Percentiles rank a stretch among this genome's conserved stretches.
phyloP scores from a whole-genome alignment of 64 coral and sea anemone species.

The Cladopsammia gracilis region DNA sequence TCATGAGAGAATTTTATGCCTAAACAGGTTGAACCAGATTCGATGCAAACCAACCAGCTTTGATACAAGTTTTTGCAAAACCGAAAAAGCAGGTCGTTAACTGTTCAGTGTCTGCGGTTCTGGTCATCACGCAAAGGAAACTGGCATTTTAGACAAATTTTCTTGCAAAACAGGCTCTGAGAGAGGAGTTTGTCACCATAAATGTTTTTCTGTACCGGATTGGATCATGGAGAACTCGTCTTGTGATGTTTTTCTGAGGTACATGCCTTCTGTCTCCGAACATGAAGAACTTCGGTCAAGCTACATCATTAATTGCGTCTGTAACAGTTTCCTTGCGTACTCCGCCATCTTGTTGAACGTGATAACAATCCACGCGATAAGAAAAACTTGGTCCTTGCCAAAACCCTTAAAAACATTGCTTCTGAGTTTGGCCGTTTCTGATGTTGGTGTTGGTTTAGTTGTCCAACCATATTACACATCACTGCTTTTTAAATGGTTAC shows the following conservation, averaged over 20 bases:
- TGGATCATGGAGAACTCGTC: background rate
- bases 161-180: too few species aligned
- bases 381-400: slow-evolving; percentile 3
- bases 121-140: too few species aligned
- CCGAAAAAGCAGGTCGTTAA: too few species aligned
- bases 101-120: too few species aligned
- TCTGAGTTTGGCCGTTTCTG: slow-evolving; percentile 4
- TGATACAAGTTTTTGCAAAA: too few species aligned
- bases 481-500: slow-evolving; percentile 1
- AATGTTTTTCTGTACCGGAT: too few species aligned
- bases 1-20: too few species aligned
- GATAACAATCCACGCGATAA: slow-evolving; percentile 5
- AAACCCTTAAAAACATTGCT: background rate
- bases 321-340: background rate
- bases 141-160: too few species aligned
- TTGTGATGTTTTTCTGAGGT: background rate
- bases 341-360: background rate
- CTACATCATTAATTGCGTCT: background rate
- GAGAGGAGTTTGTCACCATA: too few species aligned
- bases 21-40: too few species aligned
- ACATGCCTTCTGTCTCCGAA: background rate
- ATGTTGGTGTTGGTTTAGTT: slow-evolving; percentile 28
- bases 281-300: background rate
- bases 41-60: too few species aligned
- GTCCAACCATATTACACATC: slow-evolving; percentile 17